These are phyloP conservation scores for Muricea muricata DNA, from an alignment of 92 coral and sea anemone genomes.

Conservation along the genomic window DNA sequence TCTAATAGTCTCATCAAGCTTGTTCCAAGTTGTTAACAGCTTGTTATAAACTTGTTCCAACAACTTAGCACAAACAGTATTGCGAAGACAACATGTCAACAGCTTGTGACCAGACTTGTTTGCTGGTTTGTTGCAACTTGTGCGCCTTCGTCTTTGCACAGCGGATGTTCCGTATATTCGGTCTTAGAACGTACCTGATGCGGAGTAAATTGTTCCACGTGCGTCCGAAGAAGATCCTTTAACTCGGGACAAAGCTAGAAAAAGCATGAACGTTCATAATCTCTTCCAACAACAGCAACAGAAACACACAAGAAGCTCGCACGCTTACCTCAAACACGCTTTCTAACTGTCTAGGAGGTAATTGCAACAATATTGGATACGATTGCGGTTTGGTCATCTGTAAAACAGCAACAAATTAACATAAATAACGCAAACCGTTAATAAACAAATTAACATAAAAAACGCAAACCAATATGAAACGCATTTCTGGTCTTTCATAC, in stretches of 20 bases:
- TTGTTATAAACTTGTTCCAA: too few species aligned
- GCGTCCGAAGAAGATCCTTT: slow-evolving; percentile 87
- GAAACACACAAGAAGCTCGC: neutral
- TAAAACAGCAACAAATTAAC: neutral
- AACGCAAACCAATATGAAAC: neutral
- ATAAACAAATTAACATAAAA: neutral
- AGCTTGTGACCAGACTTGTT: too few species aligned
- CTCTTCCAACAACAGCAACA: too few species aligned
- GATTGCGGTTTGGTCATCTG: slow-evolving; percentile 99
- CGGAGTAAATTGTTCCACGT: slow-evolving; percentile 97
- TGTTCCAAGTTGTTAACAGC: too few species aligned
- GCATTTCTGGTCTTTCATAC: slow-evolving; percentile 46
- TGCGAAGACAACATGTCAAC: too few species aligned
- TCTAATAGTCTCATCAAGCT: too few species aligned
- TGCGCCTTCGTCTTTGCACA: too few species aligned
- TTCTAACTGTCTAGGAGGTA: slow-evolving; percentile 94
- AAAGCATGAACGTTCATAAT: neutral
- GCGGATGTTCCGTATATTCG: too few species aligned
- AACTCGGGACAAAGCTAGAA: slow-evolving; percentile 93
- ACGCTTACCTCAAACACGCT: slow-evolving; percentile 98
- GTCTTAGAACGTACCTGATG: slow-evolving; percentile 80
- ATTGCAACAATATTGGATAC: slow-evolving; percentile 90
- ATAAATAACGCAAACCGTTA: neutral
- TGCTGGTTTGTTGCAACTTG: too few species aligned
- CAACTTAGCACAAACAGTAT: too few species aligned